phyloP scores from a whole-genome alignment of 1,140 invertebrate species.

The Harpegnathos saltator region DNA sequence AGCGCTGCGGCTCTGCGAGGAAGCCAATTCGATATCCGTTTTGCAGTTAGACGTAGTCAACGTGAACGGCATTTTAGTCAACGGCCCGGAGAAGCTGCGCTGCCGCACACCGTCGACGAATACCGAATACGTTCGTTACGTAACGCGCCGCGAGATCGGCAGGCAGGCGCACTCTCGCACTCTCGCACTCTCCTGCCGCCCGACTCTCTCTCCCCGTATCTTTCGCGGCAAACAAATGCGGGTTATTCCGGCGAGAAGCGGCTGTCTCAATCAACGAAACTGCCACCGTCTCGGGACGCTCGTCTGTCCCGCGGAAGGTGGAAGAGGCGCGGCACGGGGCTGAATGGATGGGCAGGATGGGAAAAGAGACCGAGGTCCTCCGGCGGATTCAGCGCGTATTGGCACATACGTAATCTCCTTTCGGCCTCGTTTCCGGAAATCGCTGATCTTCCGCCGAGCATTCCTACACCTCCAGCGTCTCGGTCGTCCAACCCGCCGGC shows the following conservation, averaged over 20 bases:
- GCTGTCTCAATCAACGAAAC: constrained; percentile 69
- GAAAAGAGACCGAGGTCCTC: constrained; percentile 13
- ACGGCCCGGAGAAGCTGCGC: constrained; percentile 10
- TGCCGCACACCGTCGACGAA: constrained; percentile 41
- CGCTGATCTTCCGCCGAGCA: constrained; percentile 68
- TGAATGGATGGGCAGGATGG: neutral
- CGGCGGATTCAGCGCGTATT: constrained; percentile 64
- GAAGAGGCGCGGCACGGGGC: constrained; percentile 4
- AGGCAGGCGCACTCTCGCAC: no score
- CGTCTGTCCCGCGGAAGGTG: neutral
- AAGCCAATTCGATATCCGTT: constrained; percentile 48
- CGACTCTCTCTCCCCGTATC: no score
- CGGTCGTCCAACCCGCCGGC: constrained; percentile 3
- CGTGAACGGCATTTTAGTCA: constrained; percentile 14
- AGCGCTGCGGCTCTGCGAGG: no score
- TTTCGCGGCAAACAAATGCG: constrained; percentile 76
- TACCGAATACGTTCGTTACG: constrained; percentile 74
- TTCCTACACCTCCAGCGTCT: constrained; percentile 53
- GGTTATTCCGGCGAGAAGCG: constrained; percentile 68
- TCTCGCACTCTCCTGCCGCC: no score
- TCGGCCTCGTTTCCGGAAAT: constrained; percentile 73
- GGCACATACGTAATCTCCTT: constrained; percentile 70
- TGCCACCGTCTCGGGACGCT: constrained; percentile 22
- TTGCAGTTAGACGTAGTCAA: constrained; percentile 21
- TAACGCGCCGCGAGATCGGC: constrained; percentile 45